Evolutionary conservation across 2,797 vertebrate species (phyloP), one percentile per base, ranked within the genome.

Genomic region (Pagetopsis macropterus): DNA sequence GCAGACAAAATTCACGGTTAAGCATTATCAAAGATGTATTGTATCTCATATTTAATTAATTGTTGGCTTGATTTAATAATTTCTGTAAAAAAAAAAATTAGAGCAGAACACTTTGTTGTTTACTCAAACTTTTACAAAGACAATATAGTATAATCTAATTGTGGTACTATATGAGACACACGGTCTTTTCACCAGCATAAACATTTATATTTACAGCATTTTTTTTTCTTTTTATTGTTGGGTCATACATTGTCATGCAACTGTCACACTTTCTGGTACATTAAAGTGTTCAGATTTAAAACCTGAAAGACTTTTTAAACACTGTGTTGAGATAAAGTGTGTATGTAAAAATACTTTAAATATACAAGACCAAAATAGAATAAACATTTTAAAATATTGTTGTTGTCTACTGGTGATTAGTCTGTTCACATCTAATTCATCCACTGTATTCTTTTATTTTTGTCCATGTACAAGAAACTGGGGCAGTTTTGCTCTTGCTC

Each of bases 371-470:
- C 62, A 83, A 79, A 87, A 88, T 66, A 81, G 79, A 94, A 92
- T 92, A 94, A 93, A 94, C 78, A 61, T 82, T 93, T 90, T 81
- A 88, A 87, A 79, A 70, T 31, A 65, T 67, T 43, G 74, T 72
- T 51, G 57, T 72, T 51, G 57, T 78, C 55, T 70, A 21, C 44
- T 57, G 9, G 16, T 84, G n/a, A 68, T 81, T 71, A 64, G n/a
- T 57, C 11, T 67, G 10, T 55, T 54, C 1, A 49, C 15, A 64
- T 59, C 17, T 64, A 49, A 49, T 57, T 23, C 13, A 40, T 57
- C 0, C 3, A 5, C 43, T 49, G 11, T 59, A 9, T 12, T 21
- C 5, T 14, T 46, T 6, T 44, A 14, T 46, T 6, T 46, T 2
- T 46, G 43, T 44, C 11, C 14, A 14, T 44, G 27, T 68, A 14